Percentiles rank a stretch among this genome's conserved stretches.
phyloP scores from a whole-genome alignment of 2,888 invertebrate genomes.

The Drosophila fulvimacula region DNA sequence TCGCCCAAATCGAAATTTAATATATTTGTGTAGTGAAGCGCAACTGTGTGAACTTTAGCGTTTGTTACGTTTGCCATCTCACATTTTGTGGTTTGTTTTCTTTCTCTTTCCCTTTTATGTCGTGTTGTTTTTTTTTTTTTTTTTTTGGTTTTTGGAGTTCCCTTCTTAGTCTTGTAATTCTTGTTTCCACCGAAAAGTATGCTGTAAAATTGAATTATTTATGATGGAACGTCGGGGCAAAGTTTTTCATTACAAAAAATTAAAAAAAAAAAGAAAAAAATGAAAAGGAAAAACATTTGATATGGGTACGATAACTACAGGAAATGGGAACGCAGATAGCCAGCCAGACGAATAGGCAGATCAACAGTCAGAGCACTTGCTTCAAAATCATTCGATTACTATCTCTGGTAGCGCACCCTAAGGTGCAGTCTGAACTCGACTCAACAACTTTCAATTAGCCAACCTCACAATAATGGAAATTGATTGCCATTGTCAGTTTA shows the following conservation, averaged over 20 bases:
- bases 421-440: constrained; percentile 8
- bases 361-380: constrained; percentile 9
- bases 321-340: constrained; percentile 30
- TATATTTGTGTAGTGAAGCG: constrained; percentile 72
- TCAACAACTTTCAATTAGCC: constrained; percentile 75
- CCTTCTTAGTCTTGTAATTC: constrained; percentile 9
- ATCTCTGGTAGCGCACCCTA: constrained; percentile 28
- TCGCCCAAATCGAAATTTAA: constrained; percentile 75
- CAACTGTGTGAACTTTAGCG: constrained; percentile 62
- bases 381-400: constrained; percentile 8
- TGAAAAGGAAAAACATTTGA: constrained; percentile 38
- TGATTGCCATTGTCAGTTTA: constrained; percentile 75
- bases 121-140: constrained; percentile 3
- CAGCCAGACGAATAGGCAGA: constrained; percentile 5
- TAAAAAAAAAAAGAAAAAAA: constrained; percentile 14
- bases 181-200: constrained; percentile 38
- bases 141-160: constrained; percentile 3
- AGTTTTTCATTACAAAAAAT: constrained; percentile 48
- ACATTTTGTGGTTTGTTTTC: constrained; percentile 51
- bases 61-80: constrained; percentile 34
- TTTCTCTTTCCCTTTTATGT: constrained; percentile 10
- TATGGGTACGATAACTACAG: constrained; percentile 48
- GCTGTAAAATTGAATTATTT: constrained; percentile 73
- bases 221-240: constrained; percentile 56
- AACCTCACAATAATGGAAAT: constrained; percentile 65